Base-by-base conservation (phyloP, 1,140 invertebrate species). In the Cheumatopsyche charites region DNA sequence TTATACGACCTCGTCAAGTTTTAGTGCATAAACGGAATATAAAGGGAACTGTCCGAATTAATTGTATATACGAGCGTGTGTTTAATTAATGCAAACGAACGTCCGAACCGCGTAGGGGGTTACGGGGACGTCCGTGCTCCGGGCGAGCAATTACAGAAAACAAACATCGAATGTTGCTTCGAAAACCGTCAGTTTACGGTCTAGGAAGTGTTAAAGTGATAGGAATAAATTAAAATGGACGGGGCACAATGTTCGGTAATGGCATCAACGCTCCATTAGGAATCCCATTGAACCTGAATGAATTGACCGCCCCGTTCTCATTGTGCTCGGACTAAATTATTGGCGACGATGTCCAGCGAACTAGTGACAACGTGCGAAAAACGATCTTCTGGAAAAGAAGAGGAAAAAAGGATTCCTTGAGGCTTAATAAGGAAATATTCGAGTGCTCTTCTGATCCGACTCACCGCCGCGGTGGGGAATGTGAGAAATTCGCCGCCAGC, bases 231-330 rank as follows among this genome's bases (percentile, higher is more conserved):
- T 70, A 75, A 75, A 73, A 66, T 55, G 74, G 67, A 52, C 70
- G 66, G 70, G 36, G 62, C 15, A 36, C 42, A 47, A 55, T 41
- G 52, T 67, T 62, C 67, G 67, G 74, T 75, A 75, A 75, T 71
- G 63, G 74, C 74, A 72, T 73, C 74, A 73, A 73, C 67, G 71
- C 74, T 75, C 74, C 71, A 75, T 75, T 75, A 73, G 71, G 68
- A 68, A 73, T 73, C 72, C 74, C 74, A 75, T 75, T 75, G 74
- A 75, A 73, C 74, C 67, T 65, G 70, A 75, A 75, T 75, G 74
- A 75, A 75, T 75, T 70, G 74, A 71, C 68, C 70, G 63, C 70
- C 66, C 70, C 73, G 29, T 36, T 36, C 29, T 70, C 68, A 75
- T 72, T 75, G 70, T 72, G 49, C 13, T 12, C 19, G 4, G 13